phyloP scores from a whole-genome alignment of 2,797 vertebrate species.

The Buphagus erythrorhynchus region DNA sequence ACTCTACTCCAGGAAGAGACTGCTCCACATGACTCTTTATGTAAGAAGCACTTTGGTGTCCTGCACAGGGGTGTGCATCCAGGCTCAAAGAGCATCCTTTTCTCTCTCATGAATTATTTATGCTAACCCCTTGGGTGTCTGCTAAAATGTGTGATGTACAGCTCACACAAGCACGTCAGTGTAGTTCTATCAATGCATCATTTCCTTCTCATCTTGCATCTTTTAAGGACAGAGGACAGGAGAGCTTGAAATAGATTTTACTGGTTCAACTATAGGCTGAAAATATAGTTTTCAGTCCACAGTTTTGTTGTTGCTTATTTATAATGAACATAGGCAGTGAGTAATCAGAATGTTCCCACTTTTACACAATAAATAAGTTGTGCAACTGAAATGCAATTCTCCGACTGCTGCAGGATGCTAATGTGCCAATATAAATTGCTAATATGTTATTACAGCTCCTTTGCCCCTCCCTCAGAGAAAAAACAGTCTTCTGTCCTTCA shows the following conservation, averaged over 20 bases:
- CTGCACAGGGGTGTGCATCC: slow-evolving; percentile 14
- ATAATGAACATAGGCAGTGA: not conserved
- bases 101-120: slow-evolving; percentile 48
- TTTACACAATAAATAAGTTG: not conserved
- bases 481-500: not conserved
- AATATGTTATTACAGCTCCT: not conserved
- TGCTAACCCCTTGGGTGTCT: slow-evolving; percentile 24
- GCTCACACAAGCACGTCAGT: not conserved
- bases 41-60: slow-evolving; percentile 30
- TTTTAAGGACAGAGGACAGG: not conserved
- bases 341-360: not conserved
- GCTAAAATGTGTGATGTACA: not conserved
- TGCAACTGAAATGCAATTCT: not conserved
- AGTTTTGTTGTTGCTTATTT: not conserved
- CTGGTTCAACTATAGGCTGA: not conserved
- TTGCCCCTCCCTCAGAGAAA: not conserved
- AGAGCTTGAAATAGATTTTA: not conserved
- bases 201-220: not conserved
- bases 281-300: not conserved
- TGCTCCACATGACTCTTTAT: not conserved
- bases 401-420: not conserved
- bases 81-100: slow-evolving; percentile 56
- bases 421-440: not conserved
- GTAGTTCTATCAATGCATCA: not conserved
- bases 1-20: not conserved